Percentiles rank a stretch among this genome's conserved stretches.
phyloP scores from a whole-genome alignment of 2,888 invertebrate genomes.

The Noctua janthe region DNA sequence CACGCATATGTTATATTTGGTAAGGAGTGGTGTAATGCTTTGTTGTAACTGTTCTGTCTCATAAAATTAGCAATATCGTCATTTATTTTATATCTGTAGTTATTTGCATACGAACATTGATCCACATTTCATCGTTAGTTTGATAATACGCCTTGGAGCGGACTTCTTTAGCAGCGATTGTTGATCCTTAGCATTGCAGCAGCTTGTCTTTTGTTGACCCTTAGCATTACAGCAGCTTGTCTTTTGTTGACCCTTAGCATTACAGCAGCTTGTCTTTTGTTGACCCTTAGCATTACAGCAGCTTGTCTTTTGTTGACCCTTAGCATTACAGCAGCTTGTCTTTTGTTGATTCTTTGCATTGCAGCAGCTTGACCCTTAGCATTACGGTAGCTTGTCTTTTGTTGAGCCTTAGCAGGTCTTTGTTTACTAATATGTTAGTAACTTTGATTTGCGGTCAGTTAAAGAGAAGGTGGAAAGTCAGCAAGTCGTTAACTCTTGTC shows the following conservation, averaged over 20 bases:
- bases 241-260: too few species aligned
- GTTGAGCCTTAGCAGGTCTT: too few species aligned
- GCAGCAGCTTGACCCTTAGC: too few species aligned
- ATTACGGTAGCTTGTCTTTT: too few species aligned
- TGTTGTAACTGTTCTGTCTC: background rate
- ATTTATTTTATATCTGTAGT: background rate
- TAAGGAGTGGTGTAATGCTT: conserved; percentile 2
- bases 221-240: too few species aligned
- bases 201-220: too few species aligned
- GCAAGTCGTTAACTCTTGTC: background rate
- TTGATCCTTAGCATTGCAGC: too few species aligned
- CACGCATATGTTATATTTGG: conserved; percentile 30
- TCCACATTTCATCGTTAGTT: background rate
- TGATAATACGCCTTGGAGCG: background rate
- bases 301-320: too few species aligned
- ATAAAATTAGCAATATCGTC: background rate
- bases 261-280: too few species aligned
- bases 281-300: too few species aligned
- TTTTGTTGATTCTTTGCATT: too few species aligned
- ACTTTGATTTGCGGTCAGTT: background rate
- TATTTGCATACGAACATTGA: background rate
- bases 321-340: too few species aligned
- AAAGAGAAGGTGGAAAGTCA: background rate
- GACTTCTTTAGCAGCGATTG: background rate
- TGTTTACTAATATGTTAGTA: background rate